Evolutionary conservation across 2,113 vertebrate species (phyloP).

Genomic region (Oxygymnocypris stewartii): DNA sequence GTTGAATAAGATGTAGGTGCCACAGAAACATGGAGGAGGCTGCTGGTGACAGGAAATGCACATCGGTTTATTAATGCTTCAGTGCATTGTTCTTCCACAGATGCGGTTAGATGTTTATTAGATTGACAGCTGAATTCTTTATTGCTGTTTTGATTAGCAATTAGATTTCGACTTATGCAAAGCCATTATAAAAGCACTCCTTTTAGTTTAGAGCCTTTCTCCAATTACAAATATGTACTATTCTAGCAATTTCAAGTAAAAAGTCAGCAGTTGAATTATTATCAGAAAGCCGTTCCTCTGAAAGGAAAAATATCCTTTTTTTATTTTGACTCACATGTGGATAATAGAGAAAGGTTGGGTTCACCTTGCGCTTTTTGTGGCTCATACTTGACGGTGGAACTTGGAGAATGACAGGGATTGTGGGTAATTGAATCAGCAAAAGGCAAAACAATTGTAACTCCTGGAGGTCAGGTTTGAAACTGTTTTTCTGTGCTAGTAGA

Average conservation of each 20-base stretch:
- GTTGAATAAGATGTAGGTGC: slow-evolving; percentile 4
- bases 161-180: slow-evolving; percentile 4
- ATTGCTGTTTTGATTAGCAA: slow-evolving; percentile 12
- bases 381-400: slow-evolving; percentile 4
- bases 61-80: slow-evolving; percentile 30
- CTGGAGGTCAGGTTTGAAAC: slow-evolving; percentile 36
- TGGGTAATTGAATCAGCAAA: slow-evolving; percentile 43
- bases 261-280: slow-evolving; percentile 16
- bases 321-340: background rate
- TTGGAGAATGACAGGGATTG: slow-evolving; percentile 31
- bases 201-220: slow-evolving; percentile 11
- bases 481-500: slow-evolving; percentile 47
- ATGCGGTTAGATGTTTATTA: slow-evolving; percentile 23
- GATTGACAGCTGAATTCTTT: slow-evolving; percentile 39
- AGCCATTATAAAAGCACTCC: background rate
- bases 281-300: background rate
- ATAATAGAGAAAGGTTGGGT: background rate
- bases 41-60: background rate
- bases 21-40: background rate
- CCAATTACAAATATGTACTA: slow-evolving; percentile 4
- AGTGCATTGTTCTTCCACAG: slow-evolving; percentile 21
- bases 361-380: background rate
- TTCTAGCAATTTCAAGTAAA: background rate
- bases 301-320: background rate
- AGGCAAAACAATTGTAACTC: slow-evolving; percentile 36